These are phyloP conservation scores for Glaucopsyche alexis DNA, from an alignment of 2,888 invertebrate species.

Conservation along the genomic window DNA sequence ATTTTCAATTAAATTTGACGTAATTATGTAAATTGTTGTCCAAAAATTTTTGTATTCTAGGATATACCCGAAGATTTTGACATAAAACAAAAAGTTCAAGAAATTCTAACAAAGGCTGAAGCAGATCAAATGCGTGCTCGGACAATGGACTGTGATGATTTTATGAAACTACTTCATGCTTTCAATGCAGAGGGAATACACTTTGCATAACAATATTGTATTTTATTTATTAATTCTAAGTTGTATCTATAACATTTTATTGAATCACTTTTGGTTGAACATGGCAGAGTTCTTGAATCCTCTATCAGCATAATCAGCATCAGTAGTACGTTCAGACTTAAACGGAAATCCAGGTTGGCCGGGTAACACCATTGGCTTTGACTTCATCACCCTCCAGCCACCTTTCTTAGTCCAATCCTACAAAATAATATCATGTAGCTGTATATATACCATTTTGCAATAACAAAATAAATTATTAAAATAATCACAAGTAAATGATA, in stretches of 20 bases:
- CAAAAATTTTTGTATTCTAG: conserved; percentile 61
- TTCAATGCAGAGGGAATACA: conserved; percentile 97
- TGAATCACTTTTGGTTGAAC: conserved; percentile 43
- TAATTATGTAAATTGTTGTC: not conserved
- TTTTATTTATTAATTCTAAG: conserved; percentile 34
- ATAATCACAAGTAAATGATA: too few relatives aligned
- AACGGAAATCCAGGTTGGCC: conserved; percentile 86
- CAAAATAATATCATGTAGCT: conserved; percentile 34
- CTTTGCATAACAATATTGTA: conserved; percentile 82
- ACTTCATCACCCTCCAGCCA: conserved; percentile 83
- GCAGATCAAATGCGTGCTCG: conserved; percentile 91
- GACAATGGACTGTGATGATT: conserved; percentile 98
- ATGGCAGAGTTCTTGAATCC: conserved; percentile 85
- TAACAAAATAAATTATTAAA: too few relatives aligned
- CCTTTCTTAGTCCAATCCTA: conserved; percentile 89
- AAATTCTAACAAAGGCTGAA: conserved; percentile 83
- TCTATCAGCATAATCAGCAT: conserved; percentile 84
- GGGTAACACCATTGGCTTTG: conserved; percentile 80
- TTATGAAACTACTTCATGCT: conserved; percentile 90
- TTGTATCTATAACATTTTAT: conserved; percentile 21
- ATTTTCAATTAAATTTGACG: not conserved
- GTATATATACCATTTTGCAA: too few relatives aligned
- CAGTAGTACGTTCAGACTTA: conserved; percentile 76
- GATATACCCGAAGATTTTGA: conserved; percentile 87
- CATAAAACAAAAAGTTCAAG: conserved; percentile 89